Evolutionary conservation across 2,797 vertebrate genomes (phyloP).

Genomic region (Melanotaenia pygmaea): DNA sequence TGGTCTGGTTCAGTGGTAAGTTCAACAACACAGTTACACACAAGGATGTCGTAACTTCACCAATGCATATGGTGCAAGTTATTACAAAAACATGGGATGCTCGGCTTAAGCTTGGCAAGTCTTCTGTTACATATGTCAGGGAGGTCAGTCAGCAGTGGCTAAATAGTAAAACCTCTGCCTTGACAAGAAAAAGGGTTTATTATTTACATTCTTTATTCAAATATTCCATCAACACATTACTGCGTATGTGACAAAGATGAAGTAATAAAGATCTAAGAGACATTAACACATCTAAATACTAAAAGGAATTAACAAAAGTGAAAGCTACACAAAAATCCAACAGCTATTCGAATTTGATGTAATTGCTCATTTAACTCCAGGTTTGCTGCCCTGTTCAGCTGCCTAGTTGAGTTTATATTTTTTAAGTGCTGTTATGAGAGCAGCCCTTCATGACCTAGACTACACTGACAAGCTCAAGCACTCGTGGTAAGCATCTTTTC

Average conservation of each 20-base stretch:
- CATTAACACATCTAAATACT: neutral
- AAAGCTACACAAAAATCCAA: neutral
- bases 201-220: neutral
- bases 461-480: conserved; percentile 25
- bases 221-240: neutral
- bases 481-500: neutral
- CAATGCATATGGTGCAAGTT: conserved; percentile 19
- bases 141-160: conserved; percentile 10
- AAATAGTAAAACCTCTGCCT: conserved; percentile 4
- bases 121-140: conserved; percentile 5
- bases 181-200: neutral
- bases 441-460: conserved; percentile 65
- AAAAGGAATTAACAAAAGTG: neutral
- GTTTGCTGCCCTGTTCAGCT: neutral
- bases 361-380: neutral
- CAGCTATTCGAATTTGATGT: neutral
- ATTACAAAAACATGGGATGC: conserved; percentile 37
- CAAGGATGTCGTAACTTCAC: neutral
- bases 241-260: neutral
- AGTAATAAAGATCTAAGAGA: neutral
- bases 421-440: conserved; percentile 29
- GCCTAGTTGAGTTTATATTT: conserved; percentile 8
- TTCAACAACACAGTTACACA: conserved; percentile 22
- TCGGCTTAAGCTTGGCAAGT: conserved; percentile 22
- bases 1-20: conserved; percentile 1